These are phyloP conservation scores for Glossophaga mutica DNA, from an alignment of 2,797 vertebrate species.

Conservation along the genomic window DNA sequence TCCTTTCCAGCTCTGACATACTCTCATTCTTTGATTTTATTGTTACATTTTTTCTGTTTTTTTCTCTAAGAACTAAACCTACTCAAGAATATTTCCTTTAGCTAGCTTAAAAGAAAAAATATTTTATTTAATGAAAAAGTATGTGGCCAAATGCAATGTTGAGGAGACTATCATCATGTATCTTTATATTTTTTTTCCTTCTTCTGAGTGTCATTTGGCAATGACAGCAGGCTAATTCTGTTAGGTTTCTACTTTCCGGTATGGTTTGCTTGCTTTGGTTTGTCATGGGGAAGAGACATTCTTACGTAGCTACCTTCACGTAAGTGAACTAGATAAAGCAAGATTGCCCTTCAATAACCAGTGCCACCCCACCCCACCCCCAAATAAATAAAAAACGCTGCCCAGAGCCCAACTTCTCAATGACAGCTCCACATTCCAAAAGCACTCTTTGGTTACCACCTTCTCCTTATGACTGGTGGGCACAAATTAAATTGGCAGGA, in stretches of 20 bases:
- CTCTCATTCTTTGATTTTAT: constrained; percentile 9
- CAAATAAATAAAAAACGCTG: neutral
- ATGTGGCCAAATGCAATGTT: constrained; percentile 56
- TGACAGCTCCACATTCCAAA: neutral
- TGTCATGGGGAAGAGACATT: constrained; percentile 69
- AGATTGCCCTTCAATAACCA: neutral
- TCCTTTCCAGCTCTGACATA: neutral
- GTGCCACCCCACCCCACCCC: neutral
- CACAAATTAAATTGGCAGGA: neutral
- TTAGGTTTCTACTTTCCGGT: neutral
- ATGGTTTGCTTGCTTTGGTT: neutral
- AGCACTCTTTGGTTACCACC: neutral
- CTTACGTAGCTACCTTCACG: constrained; percentile 43
- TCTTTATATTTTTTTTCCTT: constrained; percentile 40
- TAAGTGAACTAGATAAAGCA: neutral
- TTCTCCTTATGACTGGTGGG: neutral
- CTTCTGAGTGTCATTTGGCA: constrained; percentile 31
- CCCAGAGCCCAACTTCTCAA: neutral
- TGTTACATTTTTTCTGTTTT: neutral
- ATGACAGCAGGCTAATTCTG: neutral
- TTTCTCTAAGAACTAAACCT: constrained; percentile 46
- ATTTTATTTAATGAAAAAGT: constrained; percentile 43
- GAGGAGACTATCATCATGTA: constrained; percentile 83
- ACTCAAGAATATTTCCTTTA: constrained; percentile 51
- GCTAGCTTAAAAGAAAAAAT: constrained; percentile 27